phyloP scores from a whole-genome alignment of 2,797 vertebrate genomes.

The Cossypha niveicapilla region DNA sequence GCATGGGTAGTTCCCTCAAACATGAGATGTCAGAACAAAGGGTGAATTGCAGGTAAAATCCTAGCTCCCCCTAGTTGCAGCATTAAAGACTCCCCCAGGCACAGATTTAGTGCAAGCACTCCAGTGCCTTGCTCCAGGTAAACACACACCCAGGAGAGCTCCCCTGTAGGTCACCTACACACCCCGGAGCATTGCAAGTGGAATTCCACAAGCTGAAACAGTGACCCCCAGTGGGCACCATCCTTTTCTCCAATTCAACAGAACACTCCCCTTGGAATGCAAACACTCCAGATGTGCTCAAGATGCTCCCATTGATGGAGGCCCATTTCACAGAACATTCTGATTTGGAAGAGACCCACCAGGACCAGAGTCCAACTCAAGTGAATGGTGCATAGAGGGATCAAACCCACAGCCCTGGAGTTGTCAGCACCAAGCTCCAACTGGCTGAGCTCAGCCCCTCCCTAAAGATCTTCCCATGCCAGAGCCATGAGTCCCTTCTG shows the following conservation, averaged over 20 bases:
- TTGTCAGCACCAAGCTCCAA: not conserved
- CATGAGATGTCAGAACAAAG: not conserved
- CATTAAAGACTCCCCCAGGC: not conserved
- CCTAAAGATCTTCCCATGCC: not conserved
- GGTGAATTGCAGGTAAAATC: not conserved
- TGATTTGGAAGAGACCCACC: not conserved
- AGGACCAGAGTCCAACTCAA: not conserved
- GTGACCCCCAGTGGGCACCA: constrained; percentile 17
- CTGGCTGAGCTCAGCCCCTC: not conserved
- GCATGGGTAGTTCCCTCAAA: not conserved
- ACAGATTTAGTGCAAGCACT: not conserved
- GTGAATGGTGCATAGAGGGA: not conserved
- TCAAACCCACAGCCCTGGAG: fast-evolving
- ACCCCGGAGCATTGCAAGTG: fast-evolving
- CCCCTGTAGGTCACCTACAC: not conserved
- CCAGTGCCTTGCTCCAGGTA: not conserved
- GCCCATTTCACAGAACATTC: not conserved
- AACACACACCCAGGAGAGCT: not conserved
- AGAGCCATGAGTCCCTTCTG: not conserved
- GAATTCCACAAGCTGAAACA: not conserved
- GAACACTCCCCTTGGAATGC: not conserved
- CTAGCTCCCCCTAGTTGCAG: not conserved
- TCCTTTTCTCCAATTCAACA: not conserved
- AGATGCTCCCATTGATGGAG: not conserved
- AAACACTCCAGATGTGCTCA: not conserved